Percentiles rank a stretch among this genome's conserved stretches.
Conservation (phyloP, 2,888 invertebrate species). For the Papilio demoleus region DNA sequence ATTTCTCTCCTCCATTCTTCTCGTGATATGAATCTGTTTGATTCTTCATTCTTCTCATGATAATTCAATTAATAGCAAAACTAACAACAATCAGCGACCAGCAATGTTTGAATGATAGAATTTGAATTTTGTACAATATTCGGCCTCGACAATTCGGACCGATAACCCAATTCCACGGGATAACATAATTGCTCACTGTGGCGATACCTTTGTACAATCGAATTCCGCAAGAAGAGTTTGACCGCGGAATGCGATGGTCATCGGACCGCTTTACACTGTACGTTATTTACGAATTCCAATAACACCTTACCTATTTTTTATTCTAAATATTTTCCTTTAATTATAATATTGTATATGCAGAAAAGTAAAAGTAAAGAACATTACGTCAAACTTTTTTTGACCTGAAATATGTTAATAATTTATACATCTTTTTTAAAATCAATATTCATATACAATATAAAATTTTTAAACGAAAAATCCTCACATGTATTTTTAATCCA, state of each 20-base stretch:
- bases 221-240: neutral
- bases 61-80: neutral
- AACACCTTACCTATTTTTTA: neutral
- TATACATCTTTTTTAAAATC: neutral
- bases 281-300: slow-evolving; percentile 6
- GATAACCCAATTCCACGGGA: slow-evolving; percentile 7
- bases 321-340: neutral
- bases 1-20: too few relatives aligned
- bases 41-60: neutral
- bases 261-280: neutral
- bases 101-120: neutral
- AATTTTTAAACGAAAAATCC: too few relatives aligned
- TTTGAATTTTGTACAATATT: slow-evolving; percentile 17
- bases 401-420: too few relatives aligned
- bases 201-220: slow-evolving; percentile 9
- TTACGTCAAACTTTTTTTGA: too few relatives aligned
- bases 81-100: too few relatives aligned
- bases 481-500: neutral
- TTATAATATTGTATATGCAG: neutral
- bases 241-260: neutral
- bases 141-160: neutral
- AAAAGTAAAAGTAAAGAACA: too few relatives aligned
- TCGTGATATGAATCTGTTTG: too few relatives aligned
- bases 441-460: too few relatives aligned
- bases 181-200: neutral